Evolutionary conservation across 1,140 invertebrate genomes (phyloP).

Genomic region (Drosophila littoralis): DNA sequence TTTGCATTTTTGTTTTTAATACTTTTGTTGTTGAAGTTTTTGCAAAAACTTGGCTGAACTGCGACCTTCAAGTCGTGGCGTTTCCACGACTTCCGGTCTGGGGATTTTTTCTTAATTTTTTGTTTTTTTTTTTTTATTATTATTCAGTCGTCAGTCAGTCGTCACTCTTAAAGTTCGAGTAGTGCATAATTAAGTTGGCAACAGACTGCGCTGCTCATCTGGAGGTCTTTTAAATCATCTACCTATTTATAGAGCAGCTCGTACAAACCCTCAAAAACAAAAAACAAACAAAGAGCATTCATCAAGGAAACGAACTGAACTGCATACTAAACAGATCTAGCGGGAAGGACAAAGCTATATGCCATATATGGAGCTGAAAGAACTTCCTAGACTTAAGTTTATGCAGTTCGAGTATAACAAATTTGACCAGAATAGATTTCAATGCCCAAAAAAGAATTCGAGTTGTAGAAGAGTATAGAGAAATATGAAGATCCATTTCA

Average conservation of each 20-base stretch:
- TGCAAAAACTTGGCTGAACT: conserved; percentile 26
- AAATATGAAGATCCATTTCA: too few relatives aligned
- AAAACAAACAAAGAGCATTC: background rate
- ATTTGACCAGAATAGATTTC: background rate
- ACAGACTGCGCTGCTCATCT: conserved; percentile 8
- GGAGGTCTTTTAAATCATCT: conserved; percentile 32
- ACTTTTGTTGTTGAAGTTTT: conserved; percentile 8
- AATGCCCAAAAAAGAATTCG: background rate
- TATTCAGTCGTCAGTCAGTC: conserved; percentile 28
- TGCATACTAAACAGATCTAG: conserved; percentile 43
- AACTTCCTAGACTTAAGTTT: conserved; percentile 4
- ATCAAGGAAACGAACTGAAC: conserved; percentile 29
- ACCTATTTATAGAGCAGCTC: conserved; percentile 41
- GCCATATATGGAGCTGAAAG: background rate
- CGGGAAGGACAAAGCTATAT: conserved; percentile 29
- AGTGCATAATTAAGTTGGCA: conserved; percentile 25
- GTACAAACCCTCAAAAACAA: conserved; percentile 2
- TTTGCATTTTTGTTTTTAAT: conserved; percentile 39
- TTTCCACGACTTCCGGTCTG: conserved; percentile 47
- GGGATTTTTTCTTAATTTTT: conserved; percentile 1
- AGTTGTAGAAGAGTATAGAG: background rate
- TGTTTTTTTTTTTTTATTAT: conserved; percentile 7
- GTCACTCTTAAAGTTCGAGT: conserved; percentile 40
- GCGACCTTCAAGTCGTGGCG: conserved; percentile 31
- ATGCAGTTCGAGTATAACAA: background rate